These are phyloP conservation scores for Loriculus beryllinus DNA, from an alignment of 2,797 vertebrate genomes.

Conservation along the genomic window DNA sequence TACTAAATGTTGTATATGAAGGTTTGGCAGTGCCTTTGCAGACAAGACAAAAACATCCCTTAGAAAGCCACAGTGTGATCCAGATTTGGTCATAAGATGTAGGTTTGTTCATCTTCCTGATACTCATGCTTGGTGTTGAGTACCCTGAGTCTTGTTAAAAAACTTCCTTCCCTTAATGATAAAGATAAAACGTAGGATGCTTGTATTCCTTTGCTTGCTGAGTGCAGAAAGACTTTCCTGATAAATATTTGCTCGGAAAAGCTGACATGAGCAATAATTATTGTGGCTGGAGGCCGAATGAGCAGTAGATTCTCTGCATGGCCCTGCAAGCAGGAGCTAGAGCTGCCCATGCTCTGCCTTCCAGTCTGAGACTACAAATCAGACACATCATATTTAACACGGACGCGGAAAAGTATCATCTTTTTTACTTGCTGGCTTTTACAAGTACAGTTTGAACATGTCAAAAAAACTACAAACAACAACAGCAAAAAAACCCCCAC, in stretches of 20 bases:
- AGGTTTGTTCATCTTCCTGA: neutral
- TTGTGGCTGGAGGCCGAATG: neutral
- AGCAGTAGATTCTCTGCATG: neutral
- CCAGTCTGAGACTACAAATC: neutral
- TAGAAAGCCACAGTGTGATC: neutral
- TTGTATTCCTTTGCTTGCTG: neutral
- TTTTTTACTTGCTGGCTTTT: neutral
- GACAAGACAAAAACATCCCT: neutral
- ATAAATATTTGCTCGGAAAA: neutral
- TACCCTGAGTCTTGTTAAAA: neutral
- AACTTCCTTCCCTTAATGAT: neutral
- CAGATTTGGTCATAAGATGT: rapidly evolving
- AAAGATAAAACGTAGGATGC: neutral
- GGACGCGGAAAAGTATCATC: neutral
- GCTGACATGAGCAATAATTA: neutral
- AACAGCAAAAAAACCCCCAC: neutral
- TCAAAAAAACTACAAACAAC: rapidly evolving
- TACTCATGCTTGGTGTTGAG: neutral
- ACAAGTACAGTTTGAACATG: neutral
- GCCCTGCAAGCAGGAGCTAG: neutral
- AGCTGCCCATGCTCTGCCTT: neutral
- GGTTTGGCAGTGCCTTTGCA: neutral
- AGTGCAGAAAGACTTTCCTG: neutral
- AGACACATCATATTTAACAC: neutral
- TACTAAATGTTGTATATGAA: neutral